Percentiles rank a stretch among this genome's conserved stretches.
These are phyloP conservation scores for Butastur rufipennis DNA, from an alignment of 2,113 vertebrate genomes.

Conservation along the genomic window DNA sequence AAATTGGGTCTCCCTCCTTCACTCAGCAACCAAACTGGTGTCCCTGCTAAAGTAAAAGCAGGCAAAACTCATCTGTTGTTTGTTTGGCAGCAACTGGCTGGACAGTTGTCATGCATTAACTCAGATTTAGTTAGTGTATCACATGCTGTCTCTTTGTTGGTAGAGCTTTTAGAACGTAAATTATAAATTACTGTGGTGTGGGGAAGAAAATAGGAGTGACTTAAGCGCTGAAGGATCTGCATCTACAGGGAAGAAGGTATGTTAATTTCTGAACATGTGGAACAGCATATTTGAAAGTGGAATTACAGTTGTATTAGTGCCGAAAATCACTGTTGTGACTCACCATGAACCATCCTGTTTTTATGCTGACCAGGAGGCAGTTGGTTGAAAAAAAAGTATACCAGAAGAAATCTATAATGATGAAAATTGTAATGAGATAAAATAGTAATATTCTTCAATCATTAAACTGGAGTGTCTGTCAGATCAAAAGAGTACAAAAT, in stretches of 20 bases:
- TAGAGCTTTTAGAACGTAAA: neutral
- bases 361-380: neutral
- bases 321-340: neutral
- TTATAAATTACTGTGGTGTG: neutral
- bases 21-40: neutral
- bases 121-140: neutral
- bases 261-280: neutral
- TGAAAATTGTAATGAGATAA: neutral
- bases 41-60: neutral
- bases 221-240: neutral
- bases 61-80: neutral
- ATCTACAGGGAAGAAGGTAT: neutral
- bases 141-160: neutral
- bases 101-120: neutral
- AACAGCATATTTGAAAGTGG: neutral
- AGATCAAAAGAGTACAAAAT: neutral
- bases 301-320: neutral
- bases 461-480: neutral
- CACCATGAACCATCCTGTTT: neutral
- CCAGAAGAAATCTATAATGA: neutral
- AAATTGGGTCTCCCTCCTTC: neutral
- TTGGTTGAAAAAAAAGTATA: neutral
- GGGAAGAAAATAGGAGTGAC: neutral
- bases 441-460: neutral
- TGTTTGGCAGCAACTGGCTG: neutral